Conservation (phyloP, 2,888 invertebrate genomes). For the Trichopoda pennipes region DNA sequence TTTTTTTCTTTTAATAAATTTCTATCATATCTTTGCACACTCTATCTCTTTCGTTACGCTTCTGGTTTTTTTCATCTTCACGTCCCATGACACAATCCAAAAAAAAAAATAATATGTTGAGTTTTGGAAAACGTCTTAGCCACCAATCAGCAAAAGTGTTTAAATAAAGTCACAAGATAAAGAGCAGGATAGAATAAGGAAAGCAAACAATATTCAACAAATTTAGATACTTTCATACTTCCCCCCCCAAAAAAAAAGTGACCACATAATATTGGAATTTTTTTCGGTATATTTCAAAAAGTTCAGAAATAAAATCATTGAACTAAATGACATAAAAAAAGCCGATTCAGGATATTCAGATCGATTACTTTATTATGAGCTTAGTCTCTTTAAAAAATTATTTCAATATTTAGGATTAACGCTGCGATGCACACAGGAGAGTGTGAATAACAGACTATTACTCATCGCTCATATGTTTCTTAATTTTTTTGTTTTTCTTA, state of each 20-base stretch:
- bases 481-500: constrained; percentile 35
- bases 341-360: constrained; percentile 66
- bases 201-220: not conserved
- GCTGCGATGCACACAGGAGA: not conserved
- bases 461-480: not conserved
- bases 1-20: constrained; percentile 36
- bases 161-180: constrained; percentile 61
- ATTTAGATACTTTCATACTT: not conserved
- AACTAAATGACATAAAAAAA: constrained; percentile 46
- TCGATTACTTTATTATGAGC: constrained; percentile 66
- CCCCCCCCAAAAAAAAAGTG: constrained; percentile 36
- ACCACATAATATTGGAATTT: constrained; percentile 63
- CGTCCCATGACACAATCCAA: constrained; percentile 31
- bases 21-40: constrained; percentile 63
- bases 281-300: constrained; percentile 60
- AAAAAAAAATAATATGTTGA: constrained; percentile 45
- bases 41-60: constrained; percentile 79
- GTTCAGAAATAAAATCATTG: constrained; percentile 22
- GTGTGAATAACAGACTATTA: constrained; percentile 36
- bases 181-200: constrained; percentile 2
- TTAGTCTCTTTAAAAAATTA: constrained; percentile 23
- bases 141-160: constrained; percentile 64
- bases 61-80: constrained; percentile 76
- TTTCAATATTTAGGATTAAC: constrained; percentile 55
- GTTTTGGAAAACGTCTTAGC: constrained; percentile 54